Base-by-base conservation (phyloP, 2,797 vertebrate species). In the Scarus forsteni region DNA sequence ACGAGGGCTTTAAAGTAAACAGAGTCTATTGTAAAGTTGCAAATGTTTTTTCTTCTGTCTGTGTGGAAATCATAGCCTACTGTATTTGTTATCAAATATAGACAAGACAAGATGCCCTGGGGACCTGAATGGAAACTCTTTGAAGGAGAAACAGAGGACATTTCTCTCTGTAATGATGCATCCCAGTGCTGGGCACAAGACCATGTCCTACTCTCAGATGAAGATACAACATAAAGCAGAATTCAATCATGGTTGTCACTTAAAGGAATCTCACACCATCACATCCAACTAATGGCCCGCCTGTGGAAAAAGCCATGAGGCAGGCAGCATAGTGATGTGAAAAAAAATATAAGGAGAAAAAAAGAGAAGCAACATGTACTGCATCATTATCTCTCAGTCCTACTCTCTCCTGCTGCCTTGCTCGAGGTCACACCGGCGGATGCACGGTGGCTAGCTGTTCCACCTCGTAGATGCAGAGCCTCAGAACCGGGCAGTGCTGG, bases 271-370 rank as follows among this genome's bases (percentile, higher is more conserved):
- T 52, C 46, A 81, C 74, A 60, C 65, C 74, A 81, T 84, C 61
- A 49, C 69, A 67, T 83, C 60, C 76, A 68, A 63, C 85, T 88
- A 90, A 91, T 87, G 77, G 68, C 55, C 66, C 66, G 80, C 70
- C 78, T 60, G 70, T 53, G 77, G 80, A 71, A 83, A 80, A 65
- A 56, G 71, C 77, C 68, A 70, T 1, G 6, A 77, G 74, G 73
- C 78, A 56, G 45, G 46, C 65, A 54, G 70, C 66, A 50, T 73
- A 84, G 79, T 18, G 62, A 65, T 12, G 39, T n/a, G 16, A 5
- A 19, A 38, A 19, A 57, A 44, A 53, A 43, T 11, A 43, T 3
- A 16, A 19, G 27, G 50, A 50, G 12, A n/a, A 66, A 52, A 1
- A 57, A 77, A 48, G 69, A 75, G 7, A 11, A 55, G 77, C 66